These are phyloP conservation scores for Chaetodon auriga DNA, from an alignment of 2,113 vertebrate genomes.

Conservation along the genomic window DNA sequence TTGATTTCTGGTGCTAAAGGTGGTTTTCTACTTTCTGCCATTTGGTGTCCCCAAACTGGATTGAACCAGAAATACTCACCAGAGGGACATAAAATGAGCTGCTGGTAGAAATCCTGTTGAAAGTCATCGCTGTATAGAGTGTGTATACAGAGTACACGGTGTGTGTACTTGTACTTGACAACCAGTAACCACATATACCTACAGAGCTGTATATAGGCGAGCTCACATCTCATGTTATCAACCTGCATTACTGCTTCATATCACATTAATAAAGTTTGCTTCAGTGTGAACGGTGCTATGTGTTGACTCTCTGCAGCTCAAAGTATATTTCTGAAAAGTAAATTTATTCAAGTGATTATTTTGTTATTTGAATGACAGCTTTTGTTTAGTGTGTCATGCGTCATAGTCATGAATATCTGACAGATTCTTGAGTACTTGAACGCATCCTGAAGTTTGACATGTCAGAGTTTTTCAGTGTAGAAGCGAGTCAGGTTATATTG, in stretches of 20 bases:
- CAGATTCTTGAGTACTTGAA: too few relatives aligned
- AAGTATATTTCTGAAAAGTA: too few relatives aligned
- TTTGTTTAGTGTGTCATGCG: too few relatives aligned
- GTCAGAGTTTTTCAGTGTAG: too few relatives aligned
- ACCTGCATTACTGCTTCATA: constrained; percentile 40
- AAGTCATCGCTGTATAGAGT: neutral
- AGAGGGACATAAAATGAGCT: neutral
- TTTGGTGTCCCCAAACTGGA: neutral
- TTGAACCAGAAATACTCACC: neutral
- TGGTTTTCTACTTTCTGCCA: neutral
- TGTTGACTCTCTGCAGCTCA: neutral
- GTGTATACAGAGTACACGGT: constrained; percentile 4
- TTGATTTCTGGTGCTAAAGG: constrained; percentile 28
- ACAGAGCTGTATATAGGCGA: constrained; percentile 41
- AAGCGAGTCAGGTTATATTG: too few relatives aligned
- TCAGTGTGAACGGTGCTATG: constrained; percentile 17
- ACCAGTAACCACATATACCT: constrained; percentile 10
- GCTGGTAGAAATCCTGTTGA: neutral
- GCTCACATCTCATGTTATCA: constrained; percentile 18
- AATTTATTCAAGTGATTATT: too few relatives aligned
- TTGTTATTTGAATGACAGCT: too few relatives aligned
- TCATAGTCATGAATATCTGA: too few relatives aligned
- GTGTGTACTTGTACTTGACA: neutral
- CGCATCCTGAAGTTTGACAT: too few relatives aligned
- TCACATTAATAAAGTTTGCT: constrained; percentile 65